Evolutionary conservation across 2,888 invertebrate genomes (phyloP).

Genomic region (Griposia aprilina): DNA sequence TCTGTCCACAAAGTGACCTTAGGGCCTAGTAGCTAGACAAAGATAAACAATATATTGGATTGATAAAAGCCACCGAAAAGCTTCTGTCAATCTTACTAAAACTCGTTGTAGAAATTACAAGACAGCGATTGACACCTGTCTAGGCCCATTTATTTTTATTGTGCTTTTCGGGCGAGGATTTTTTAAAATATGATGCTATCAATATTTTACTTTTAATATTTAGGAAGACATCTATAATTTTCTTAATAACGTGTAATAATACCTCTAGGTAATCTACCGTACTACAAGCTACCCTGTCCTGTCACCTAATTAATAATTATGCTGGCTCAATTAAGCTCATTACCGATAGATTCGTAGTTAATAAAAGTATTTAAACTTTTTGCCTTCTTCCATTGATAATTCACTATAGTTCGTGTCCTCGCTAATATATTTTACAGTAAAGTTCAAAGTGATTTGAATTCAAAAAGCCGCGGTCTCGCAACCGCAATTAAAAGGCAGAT

Average conservation of each 20-base stretch:
- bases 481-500: constrained; percentile 56
- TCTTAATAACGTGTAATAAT: too few relatives aligned
- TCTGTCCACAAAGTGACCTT: too few relatives aligned
- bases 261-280: neutral
- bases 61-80: too few relatives aligned
- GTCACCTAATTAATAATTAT: neutral
- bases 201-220: neutral
- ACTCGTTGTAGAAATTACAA: too few relatives aligned
- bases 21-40: too few relatives aligned
- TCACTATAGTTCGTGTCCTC: constrained; percentile 2
- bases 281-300: neutral
- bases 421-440: constrained; percentile 31
- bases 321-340: neutral
- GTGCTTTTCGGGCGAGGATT: too few relatives aligned
- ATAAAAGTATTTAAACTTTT: neutral
- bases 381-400: neutral
- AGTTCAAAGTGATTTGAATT: constrained; percentile 51
- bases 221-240: too few relatives aligned
- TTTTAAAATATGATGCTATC: neutral
- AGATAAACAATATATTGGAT: too few relatives aligned
- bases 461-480: constrained; percentile 37
- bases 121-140: too few relatives aligned
- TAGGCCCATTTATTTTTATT: too few relatives aligned
- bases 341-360: neutral
- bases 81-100: too few relatives aligned